Conservation (phyloP, 1,140 invertebrate genomes). For the Drosophila arawakana region DNA sequence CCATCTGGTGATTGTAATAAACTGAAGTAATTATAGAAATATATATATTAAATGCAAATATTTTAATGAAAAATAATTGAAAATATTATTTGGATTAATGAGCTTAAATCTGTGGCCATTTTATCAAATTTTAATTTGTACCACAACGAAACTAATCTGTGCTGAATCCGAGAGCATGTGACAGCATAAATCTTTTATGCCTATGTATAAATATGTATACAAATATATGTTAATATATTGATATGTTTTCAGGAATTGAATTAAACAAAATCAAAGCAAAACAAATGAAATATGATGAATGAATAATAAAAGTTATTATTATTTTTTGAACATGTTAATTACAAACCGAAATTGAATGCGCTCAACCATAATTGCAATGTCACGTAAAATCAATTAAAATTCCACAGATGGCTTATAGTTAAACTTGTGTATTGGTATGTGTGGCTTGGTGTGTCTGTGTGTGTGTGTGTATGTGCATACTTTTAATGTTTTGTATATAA, state of each 20-base stretch:
- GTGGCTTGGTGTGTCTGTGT: not conserved
- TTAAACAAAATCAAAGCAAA: slow-evolving; percentile 33
- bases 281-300: slow-evolving; percentile 46
- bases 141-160: slow-evolving; percentile 7
- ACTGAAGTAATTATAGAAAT: too few species aligned
- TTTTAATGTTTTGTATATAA: not conserved
- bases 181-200: not conserved
- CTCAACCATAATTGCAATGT: slow-evolving; percentile 41
- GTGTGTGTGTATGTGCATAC: not conserved
- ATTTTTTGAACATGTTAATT: slow-evolving; percentile 48
- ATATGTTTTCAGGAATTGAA: not conserved
- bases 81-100: slow-evolving; percentile 3
- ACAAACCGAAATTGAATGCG: slow-evolving; percentile 35
- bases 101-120: not conserved
- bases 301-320: slow-evolving; percentile 40
- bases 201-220: too few species aligned
- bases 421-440: not conserved
- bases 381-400: slow-evolving; percentile 50
- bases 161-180: not conserved
- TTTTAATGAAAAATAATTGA: slow-evolving; percentile 2
- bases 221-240: not conserved
- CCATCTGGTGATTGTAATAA: too few species aligned
- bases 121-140: slow-evolving; percentile 7
- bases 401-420: slow-evolving; percentile 36
- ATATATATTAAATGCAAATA: too few species aligned